Evolutionary conservation across 2,797 vertebrate genomes (phyloP), one percentile per base, ranked within the genome.

Genomic region (Picus viridis): DNA sequence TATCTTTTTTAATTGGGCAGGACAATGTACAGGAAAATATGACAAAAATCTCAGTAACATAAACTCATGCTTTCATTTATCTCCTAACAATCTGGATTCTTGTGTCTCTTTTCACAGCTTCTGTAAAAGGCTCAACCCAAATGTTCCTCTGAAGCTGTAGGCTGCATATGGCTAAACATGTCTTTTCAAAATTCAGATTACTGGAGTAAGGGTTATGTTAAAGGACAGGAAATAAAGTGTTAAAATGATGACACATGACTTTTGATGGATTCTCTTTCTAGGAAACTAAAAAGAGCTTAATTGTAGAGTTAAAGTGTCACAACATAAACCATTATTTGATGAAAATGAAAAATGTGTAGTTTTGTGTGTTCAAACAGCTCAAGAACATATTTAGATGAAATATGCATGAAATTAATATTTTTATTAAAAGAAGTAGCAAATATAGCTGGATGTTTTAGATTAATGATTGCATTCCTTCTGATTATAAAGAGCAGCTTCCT

Each of bases 1-100:
- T 74, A 83, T 27, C 29, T 86, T 88, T 58, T 86, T 95, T 92
- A 90, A 92, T 88, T 94, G 53, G 78, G 75, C 79, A 88, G 81
- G 81, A 77, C 23, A 62, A 82, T 65, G 75, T 83, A 78, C 88
- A 93, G 91, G 91, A 84, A 94, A 90, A 86, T 64, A 83, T 76
- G 73, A 13, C 77, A 88, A 74, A 71, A 18, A 51, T 43, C 61
- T 71, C 62, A 77, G 41, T 79, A 68, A 54, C 39, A 73, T 5
- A 83, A 80, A 43, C 14, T 79, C 43, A 12, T 73, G 29, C 7
- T 91, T 92, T 90, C 58, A 30, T 84, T 84, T 84, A 62, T 82
- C 36, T 64, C 20, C 17, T 83, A 85, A 61, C 20, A 65, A 34
- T 69, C n/a, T 78, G 39, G 4, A 15, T 92, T 75, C 29, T 76